Evolutionary conservation across 2,797 vertebrate species (phyloP).

Genomic region (Xenops minutus): DNA sequence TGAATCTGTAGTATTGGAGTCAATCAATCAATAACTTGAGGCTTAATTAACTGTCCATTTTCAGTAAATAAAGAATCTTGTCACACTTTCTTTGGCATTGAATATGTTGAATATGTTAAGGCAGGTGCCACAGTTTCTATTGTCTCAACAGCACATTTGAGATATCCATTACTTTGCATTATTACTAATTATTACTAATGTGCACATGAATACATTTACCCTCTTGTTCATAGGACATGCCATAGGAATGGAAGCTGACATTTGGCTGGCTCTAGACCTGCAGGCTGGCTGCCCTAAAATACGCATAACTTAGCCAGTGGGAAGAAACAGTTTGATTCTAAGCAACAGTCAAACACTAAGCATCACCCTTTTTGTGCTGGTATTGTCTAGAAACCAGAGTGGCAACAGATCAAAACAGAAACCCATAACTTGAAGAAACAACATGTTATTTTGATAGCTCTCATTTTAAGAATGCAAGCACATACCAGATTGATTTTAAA

Average conservation of each 20-base stretch:
- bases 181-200: background rate
- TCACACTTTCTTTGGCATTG: background rate
- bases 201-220: no score
- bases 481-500: background rate
- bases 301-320: background rate
- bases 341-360: background rate
- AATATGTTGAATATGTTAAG: background rate
- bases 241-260: background rate
- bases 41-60: background rate
- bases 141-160: background rate
- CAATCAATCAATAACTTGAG: background rate
- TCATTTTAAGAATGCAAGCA: conserved; percentile 6
- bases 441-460: conserved; percentile 21
- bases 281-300: background rate
- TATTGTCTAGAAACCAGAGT: conserved; percentile 2
- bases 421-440: background rate
- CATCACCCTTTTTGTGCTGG: background rate
- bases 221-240: background rate
- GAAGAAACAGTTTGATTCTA: background rate
- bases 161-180: background rate
- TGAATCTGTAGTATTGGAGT: background rate
- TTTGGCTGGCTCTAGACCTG: background rate
- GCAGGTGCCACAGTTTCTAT: background rate
- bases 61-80: background rate
- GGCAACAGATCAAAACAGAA: conserved; percentile 26